Base-by-base conservation (phyloP, 2,797 vertebrate genomes). In the Tragopan temminckii region DNA sequence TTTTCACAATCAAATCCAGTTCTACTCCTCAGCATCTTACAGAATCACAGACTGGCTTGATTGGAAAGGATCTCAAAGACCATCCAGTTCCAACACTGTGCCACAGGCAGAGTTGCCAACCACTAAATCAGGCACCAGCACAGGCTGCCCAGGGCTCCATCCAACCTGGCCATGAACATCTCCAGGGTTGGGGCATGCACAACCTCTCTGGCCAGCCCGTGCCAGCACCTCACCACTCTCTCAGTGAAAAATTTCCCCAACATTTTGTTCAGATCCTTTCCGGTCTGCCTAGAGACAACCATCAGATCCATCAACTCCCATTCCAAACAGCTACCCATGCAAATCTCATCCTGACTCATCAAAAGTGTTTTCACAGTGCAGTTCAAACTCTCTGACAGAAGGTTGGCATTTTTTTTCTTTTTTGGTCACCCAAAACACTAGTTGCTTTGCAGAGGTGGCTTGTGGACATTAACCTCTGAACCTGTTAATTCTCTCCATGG, bases 401-500 rank as follows among this genome's bases (percentile, higher is more conserved):
- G 69, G 38, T 38, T 5, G 5, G 35, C 8, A 23, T 43, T 85
- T 53, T 17, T 18, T 52, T 52, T 29, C 15, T 53, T 53, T 55
- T 86, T 63, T 33, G 46, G 74, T 85, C 62, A 45, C 19, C 31
- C 57, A 77, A 52, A 67, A 68, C 19, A 67, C 13, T 13, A 59
- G 38, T 33, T 58, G 36, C 72, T 88, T 77, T 43, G 50, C 42
- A 52, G 64, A 89, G 42, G 35, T 64, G 40, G 79, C n/a, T 79
- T 31, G 19, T 46, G 23, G 59, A 71, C 83, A 71, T 24, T 2
- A 94, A 84, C 59, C 93, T 96, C 86, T 31, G 45, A 95, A 90
- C 68, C 17, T 31, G 9, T 72, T 95, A 92, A 91, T 96, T 94
- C 78, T 96, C 91, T 94, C 96, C 95, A 94, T 94, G 81, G 96